These are phyloP conservation scores for Stramonita haemastoma DNA, from an alignment of 2,888 invertebrate genomes.

Conservation along the genomic window DNA sequence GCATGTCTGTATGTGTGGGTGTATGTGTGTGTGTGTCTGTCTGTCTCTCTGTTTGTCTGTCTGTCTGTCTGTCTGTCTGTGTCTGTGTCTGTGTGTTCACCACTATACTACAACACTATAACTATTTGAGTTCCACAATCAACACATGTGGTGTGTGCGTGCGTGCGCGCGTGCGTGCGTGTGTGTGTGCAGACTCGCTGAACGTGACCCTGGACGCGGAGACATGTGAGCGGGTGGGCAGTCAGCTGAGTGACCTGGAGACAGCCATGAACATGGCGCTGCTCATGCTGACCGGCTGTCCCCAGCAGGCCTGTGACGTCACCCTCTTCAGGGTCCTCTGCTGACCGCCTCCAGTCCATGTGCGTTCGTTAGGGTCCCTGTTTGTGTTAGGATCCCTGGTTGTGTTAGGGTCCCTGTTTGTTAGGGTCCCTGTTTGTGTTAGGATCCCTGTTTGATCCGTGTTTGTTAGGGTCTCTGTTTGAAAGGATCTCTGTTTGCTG, in stretches of 20 bases:
- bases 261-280: conserved; percentile 23
- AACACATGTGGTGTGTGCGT: conserved; percentile 1
- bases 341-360: background rate
- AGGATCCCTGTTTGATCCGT: too few relatives aligned
- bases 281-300: conserved; percentile 36
- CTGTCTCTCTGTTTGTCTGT: background rate
- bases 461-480: too few relatives aligned
- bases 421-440: too few relatives aligned
- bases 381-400: too few relatives aligned
- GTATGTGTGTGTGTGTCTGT: background rate
- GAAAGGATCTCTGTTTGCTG: too few relatives aligned
- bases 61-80: background rate
- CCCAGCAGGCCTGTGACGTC: conserved; percentile 22
- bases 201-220: conserved; percentile 29
- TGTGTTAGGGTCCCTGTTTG: too few relatives aligned
- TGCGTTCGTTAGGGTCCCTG: background rate
- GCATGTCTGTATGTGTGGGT: background rate
- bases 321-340: conserved; percentile 20
- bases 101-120: too few relatives aligned
- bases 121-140: too few relatives aligned
- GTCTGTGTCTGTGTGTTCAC: background rate
- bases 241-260: background rate
- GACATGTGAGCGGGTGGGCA: background rate
- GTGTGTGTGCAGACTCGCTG: conserved; percentile 35
- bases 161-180: conserved; percentile 9